Base-by-base conservation (phyloP, 2,797 vertebrate genomes). In the Tauraco hartlaubi region DNA sequence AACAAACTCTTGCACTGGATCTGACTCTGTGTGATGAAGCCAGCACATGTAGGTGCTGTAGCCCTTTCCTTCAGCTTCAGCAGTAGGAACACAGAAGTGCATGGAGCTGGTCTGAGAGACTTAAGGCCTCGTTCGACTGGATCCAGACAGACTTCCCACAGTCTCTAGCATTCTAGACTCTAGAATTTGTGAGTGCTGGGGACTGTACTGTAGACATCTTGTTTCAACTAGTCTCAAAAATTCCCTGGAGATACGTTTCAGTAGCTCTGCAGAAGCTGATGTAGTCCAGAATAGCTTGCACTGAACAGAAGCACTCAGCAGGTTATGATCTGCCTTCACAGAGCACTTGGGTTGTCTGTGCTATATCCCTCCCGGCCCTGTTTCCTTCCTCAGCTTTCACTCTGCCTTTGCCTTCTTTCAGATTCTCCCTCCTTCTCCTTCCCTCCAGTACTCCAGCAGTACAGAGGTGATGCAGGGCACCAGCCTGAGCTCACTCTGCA, bases 11-110 rank as follows among this genome's bases (percentile, higher is more conserved):
- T 85, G 46, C 25, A 6, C 54, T 76, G 59, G 54, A 39, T 54
- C 58, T 71, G 28, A 6, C 26, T 39, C 22, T 51, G 4, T 33
- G 26, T 37, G 9, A 44, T 0, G 2, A 33, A 58, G 41, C 67
- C 14, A 39, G 66, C 5, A 2, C 16, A 1, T 15, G 14, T 8
- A 11, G 3, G 1, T 7, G 1, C 41, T 21, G n/a, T 20, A 8
- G 28, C 31, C 35, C 33, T 35, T 48, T 28, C 48, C 18, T 63
- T 12, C 43, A 23, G 55, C 18, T 63, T 12, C 43, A 23, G 1
- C 12, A 41, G 55, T 44, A 37, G 21, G 44, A 75, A 26, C 4
- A 2, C 46, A n/a, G 22, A n/a, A 46, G 18, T 21, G 9, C 21
- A 8, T 6, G 22, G n/a, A 44, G 43, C 28, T 90, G 37, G 7